Evolutionary conservation across 2,797 vertebrate species (phyloP).

Genomic region (Morus bassanus): DNA sequence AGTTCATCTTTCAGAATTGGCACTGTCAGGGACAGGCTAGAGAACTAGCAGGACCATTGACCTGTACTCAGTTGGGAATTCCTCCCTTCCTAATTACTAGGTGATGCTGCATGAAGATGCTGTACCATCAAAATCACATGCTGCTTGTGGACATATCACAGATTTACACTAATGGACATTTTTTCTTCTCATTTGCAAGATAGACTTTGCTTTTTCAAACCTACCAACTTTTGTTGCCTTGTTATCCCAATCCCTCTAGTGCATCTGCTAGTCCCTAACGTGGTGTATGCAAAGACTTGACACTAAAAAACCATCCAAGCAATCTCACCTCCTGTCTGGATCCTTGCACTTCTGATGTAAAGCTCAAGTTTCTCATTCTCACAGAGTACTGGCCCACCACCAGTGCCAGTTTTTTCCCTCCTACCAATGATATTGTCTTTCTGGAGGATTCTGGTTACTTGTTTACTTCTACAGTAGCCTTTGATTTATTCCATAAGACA

Average conservation of each 20-base stretch:
- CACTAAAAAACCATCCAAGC: not conserved
- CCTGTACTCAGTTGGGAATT: not conserved
- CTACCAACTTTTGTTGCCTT: not conserved
- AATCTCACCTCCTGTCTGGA: not conserved
- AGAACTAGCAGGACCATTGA: not conserved
- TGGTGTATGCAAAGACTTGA: not conserved
- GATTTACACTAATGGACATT: not conserved
- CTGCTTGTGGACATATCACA: not conserved
- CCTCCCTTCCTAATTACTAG: not conserved
- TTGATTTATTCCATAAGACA: not conserved
- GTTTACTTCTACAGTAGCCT: not conserved
- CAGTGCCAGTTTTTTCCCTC: not conserved
- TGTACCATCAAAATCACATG: not conserved
- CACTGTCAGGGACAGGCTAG: conserved; percentile 15
- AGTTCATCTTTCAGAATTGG: conserved; percentile 52
- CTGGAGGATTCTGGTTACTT: not conserved
- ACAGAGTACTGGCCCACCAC: not conserved
- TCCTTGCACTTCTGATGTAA: not conserved
- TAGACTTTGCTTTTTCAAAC: not conserved
- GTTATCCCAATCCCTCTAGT: not conserved
- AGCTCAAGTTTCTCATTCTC: not conserved
- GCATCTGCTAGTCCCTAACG: not conserved
- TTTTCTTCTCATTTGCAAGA: not conserved
- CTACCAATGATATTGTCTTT: not conserved
- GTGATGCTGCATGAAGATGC: not conserved